Evolutionary conservation across 2,797 vertebrate genomes (phyloP).

Genomic region (Falco peregrinus): DNA sequence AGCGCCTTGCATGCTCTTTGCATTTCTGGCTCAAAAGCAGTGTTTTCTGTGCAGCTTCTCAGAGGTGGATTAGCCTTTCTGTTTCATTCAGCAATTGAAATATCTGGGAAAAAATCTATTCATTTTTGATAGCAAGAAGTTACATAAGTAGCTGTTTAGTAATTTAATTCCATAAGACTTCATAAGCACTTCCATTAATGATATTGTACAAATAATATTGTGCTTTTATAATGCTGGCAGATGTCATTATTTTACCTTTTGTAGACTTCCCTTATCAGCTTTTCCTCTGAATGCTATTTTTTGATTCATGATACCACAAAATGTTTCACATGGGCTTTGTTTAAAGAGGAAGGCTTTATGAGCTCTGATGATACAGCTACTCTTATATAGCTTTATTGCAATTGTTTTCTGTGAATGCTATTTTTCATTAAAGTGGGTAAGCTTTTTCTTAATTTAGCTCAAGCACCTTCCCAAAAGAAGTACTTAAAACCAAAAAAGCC

Average conservation of each 20-base stretch:
- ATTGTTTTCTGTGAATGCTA: background rate
- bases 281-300: background rate
- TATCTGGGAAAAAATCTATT: background rate
- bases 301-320: background rate
- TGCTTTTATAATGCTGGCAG: background rate
- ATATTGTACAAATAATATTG: background rate
- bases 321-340: background rate
- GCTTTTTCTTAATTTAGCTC: background rate
- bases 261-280: background rate
- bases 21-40: background rate
- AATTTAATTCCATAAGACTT: background rate
- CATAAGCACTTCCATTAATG: background rate
- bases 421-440: background rate
- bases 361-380: background rate
- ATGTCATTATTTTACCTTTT: conserved; percentile 6
- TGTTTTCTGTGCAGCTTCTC: background rate
- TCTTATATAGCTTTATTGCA: conserved; percentile 4
- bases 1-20: background rate
- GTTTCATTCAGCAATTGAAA: background rate
- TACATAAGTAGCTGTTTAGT: background rate
- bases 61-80: background rate
- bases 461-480: background rate
- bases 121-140: background rate
- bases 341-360: background rate
- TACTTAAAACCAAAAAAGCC: background rate